These are phyloP conservation scores for Ochropacha duplaris DNA, from an alignment of 2,888 invertebrate genomes.

Conservation along the genomic window DNA sequence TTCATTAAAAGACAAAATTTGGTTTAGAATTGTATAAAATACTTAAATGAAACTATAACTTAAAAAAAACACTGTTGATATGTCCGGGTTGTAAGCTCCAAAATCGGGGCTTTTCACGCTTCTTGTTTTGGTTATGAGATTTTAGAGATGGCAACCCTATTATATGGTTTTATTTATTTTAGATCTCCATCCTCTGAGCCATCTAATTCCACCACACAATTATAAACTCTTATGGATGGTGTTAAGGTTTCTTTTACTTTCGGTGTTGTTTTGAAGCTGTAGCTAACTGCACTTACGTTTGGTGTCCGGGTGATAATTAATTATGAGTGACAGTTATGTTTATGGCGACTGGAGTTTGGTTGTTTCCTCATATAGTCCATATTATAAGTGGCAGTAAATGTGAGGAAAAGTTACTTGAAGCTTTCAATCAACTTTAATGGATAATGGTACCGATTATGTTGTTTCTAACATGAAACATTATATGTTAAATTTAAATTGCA, in stretches of 20 bases:
- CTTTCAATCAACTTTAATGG: background rate
- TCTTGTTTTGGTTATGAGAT: no score
- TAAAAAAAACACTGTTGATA: no score
- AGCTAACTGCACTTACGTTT: conserved; percentile 12
- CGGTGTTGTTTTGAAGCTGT: conserved; percentile 1
- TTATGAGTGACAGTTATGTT: conserved; percentile 49
- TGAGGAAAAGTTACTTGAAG: background rate
- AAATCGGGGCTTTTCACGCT: no score
- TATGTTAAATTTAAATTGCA: no score
- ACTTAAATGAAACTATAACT: no score
- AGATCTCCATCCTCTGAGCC: background rate
- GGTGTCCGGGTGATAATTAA: conserved; percentile 42
- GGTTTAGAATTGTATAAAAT: no score
- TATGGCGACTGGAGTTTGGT: conserved; percentile 22
- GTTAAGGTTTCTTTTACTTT: conserved; percentile 8
- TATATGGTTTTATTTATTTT: background rate
- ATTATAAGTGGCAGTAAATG: background rate
- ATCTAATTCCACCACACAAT: background rate
- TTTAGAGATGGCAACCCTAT: background rate
- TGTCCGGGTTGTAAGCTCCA: no score
- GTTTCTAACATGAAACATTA: no score
- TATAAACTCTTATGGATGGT: background rate
- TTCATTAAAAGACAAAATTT: no score
- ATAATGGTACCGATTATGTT: no score
- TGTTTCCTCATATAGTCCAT: background rate